Evolutionary conservation across 1,140 invertebrate genomes (phyloP), one percentile per base, ranked within the genome.

Genomic region (Hesperophylax magnus): DNA sequence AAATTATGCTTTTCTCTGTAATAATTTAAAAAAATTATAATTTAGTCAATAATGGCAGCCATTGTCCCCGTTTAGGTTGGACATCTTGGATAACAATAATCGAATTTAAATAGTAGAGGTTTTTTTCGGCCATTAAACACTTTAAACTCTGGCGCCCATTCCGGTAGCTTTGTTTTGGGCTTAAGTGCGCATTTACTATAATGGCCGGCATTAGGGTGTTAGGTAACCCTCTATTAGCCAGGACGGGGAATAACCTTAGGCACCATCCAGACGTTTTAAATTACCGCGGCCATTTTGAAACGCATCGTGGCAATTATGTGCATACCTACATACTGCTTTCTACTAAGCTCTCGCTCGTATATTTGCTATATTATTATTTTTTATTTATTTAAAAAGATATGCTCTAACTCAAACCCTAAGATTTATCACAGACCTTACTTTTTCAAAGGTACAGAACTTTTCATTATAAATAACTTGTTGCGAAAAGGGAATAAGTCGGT

Each of bases 191-290:
- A 34, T 67, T 67, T 67, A 67, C 9, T 34, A 31, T 67, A 67
- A 67, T 67, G 63, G 27, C 63, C 24, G 63, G 31, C n/a, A 67
- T 31, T 39, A 39, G 63, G 56, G 63, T 67, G 63, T 67, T 34
- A 34, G 63, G 63, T 31, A 67, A 67, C 63, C 63, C 63, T 15
- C 63, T 67, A 67, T 67, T 67, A 67, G 63, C 27, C 63, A 15
- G 27, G 27, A n/a, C 24, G 27, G 34, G 27, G 63, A 67, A 39
- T 67, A 31, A 34, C 63, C 63, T 61, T 61, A 39, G 63, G 63
- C 63, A 24, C 27, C 34, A 18, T 67, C 27, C 63, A 17, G 27
- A 67, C 14, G n/a, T n/a, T 39, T 27, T 34, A 67, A 67, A 67
- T 67, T 67, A 31, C 31, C n/a, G 63, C 63, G 4, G 27, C 63